Evolutionary conservation across 2,113 vertebrate genomes (phyloP).

Genomic region (Sinocyclocheilus anshuiensis): DNA sequence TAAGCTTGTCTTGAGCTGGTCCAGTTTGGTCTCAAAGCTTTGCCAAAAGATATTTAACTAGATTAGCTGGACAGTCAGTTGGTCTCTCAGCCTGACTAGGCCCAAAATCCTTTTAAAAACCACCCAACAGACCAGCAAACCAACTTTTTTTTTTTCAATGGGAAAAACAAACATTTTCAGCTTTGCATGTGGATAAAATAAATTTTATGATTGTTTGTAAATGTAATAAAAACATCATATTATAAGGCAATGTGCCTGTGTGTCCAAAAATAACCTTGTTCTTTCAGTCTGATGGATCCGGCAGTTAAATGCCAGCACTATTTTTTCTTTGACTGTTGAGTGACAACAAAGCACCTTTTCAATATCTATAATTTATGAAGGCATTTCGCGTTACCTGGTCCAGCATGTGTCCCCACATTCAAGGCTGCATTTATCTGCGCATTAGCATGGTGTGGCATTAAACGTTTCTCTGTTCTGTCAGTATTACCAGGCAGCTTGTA

Average conservation of each 20-base stretch:
- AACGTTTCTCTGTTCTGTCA: conserved; percentile 69
- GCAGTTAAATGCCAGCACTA: conserved; percentile 24
- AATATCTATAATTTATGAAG: conserved; percentile 57
- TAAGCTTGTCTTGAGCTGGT: too few relatives aligned
- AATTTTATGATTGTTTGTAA: neutral
- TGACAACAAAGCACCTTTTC: conserved; percentile 54
- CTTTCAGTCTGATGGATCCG: neutral
- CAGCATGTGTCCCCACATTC: neutral
- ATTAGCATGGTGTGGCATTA: conserved; percentile 67
- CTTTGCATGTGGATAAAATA: neutral
- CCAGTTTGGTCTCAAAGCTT: too few relatives aligned
- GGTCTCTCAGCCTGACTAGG: too few relatives aligned
- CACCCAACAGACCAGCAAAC: neutral
- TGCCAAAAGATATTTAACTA: too few relatives aligned
- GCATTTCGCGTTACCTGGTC: conserved; percentile 28
- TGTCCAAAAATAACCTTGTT: conserved; percentile 31
- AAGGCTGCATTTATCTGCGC: conserved; percentile 54
- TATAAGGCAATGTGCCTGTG: neutral
- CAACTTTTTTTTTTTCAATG: too few relatives aligned
- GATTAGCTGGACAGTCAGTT: too few relatives aligned
- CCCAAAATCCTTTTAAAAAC: neutral
- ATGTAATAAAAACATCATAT: neutral
- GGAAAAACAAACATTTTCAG: neutral
- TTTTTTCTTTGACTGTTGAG: conserved; percentile 45
- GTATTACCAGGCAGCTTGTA: conserved; percentile 76